Evolutionary conservation across 1,140 invertebrate genomes (phyloP).

Genomic region (Samia ricini): DNA sequence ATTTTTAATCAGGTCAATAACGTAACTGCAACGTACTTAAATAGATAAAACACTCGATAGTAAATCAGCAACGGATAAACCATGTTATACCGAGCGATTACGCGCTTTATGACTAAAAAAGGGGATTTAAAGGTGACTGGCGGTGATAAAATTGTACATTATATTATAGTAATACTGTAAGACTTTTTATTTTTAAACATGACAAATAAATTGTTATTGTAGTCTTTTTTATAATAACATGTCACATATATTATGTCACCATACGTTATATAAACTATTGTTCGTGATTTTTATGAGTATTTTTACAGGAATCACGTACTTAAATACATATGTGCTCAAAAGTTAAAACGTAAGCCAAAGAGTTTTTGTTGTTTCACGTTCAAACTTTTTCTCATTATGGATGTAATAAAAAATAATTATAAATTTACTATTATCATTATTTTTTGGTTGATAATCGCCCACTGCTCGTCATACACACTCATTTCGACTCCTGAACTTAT

Average conservation of each 20-base stretch:
- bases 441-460: no score
- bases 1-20: constrained; percentile 28
- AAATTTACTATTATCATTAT: no score
- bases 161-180: not conserved
- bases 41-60: constrained; percentile 6
- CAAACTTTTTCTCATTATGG: no score
- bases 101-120: not conserved
- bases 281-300: not conserved
- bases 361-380: no score
- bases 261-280: not conserved
- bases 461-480: no score
- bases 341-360: not conserved
- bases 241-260: not conserved
- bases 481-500: no score
- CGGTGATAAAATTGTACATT: not conserved
- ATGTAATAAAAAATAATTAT: no score
- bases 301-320: not conserved
- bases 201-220: not conserved
- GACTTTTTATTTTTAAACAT: not conserved
- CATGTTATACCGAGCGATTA: constrained; percentile 2
- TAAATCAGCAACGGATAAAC: constrained; percentile 6
- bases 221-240: not conserved
- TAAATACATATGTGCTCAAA: not conserved
- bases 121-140: not conserved
- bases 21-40: constrained; percentile 5